phyloP scores from a whole-genome alignment of 2,888 invertebrate genomes.

The Thumatha senex region DNA sequence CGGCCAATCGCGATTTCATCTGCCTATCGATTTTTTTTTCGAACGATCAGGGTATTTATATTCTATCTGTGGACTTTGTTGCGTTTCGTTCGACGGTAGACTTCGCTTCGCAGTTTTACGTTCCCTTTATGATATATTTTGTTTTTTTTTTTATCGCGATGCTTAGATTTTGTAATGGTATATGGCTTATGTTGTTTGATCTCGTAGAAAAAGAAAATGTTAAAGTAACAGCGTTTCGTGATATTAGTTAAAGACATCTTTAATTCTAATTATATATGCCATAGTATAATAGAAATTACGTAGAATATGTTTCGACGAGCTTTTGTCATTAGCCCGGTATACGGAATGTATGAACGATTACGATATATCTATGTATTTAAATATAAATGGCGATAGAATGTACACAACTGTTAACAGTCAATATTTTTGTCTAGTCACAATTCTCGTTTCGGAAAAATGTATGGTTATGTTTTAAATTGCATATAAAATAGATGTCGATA shows the following conservation, averaged over 20 bases:
- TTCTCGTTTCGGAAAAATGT: constrained; percentile 36
- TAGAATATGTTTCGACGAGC: constrained; percentile 77
- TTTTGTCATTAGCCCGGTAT: constrained; percentile 79
- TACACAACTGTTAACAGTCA: constrained; percentile 46
- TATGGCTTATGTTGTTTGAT: constrained; percentile 37
- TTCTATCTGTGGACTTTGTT: constrained; percentile 29
- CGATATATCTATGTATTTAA: constrained; percentile 44
- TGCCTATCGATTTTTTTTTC: constrained; percentile 40
- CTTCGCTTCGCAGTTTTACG: constrained; percentile 24
- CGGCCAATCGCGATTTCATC: constrained; percentile 35
- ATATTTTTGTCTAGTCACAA: constrained; percentile 54
- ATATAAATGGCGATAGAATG: constrained; percentile 51
- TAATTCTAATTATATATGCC: constrained; percentile 57
- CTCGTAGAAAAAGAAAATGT: constrained; percentile 52
- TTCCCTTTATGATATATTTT: constrained; percentile 17
- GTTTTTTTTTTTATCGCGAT: constrained; percentile 10
- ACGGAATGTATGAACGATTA: constrained; percentile 55
- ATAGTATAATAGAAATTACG: constrained; percentile 56
- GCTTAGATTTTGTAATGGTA: constrained; percentile 27
- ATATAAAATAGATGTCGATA: constrained; percentile 38
- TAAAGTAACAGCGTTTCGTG: constrained; percentile 59
- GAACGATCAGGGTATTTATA: constrained; percentile 49
- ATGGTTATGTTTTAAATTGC: too few relatives aligned
- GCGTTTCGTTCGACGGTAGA: constrained; percentile 29
- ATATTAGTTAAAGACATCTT: constrained; percentile 56